Conservation (phyloP, 2,797 vertebrate genomes). For the Aplochiton taeniatus region DNA sequence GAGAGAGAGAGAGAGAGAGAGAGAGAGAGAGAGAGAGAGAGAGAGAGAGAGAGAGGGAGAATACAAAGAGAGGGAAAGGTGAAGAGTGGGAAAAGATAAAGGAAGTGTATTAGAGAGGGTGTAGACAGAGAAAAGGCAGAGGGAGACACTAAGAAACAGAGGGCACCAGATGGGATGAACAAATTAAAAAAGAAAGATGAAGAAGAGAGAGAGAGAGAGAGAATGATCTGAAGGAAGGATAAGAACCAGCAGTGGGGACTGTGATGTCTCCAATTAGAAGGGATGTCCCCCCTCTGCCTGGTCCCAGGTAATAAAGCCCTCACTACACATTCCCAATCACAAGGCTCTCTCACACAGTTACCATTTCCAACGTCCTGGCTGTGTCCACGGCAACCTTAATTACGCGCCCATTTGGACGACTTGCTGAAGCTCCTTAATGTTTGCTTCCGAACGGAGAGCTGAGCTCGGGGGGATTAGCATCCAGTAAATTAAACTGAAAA, state of each 20-base stretch:
- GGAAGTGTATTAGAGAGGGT: not conserved
- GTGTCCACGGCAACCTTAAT: slow-evolving; percentile 98
- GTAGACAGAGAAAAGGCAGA: slow-evolving; percentile 74
- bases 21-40: slow-evolving; percentile 32
- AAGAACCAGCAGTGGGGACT: slow-evolving; percentile 97
- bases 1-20: slow-evolving; percentile 77
- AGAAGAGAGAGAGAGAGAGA: slow-evolving; percentile 31
- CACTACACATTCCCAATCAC: slow-evolving; percentile 99
- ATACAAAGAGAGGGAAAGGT: slow-evolving; percentile 64
- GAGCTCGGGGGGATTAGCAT: slow-evolving; percentile 84
- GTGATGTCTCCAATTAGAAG: slow-evolving; percentile 99
- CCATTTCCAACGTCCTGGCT: slow-evolving; percentile 99
- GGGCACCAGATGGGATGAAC: too few relatives aligned
- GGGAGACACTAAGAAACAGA: slow-evolving; percentile 41
- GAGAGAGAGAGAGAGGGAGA: slow-evolving; percentile 53
- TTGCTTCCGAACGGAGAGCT: slow-evolving; percentile 94
- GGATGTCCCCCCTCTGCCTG: slow-evolving; percentile 96
- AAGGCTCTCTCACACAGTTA: slow-evolving; percentile 96
- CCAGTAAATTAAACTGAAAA: slow-evolving; percentile 87
- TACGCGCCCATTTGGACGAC: slow-evolving; percentile 96
- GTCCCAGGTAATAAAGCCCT: slow-evolving; percentile 98
- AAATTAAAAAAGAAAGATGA: slow-evolving; percentile 82
- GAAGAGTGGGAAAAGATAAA: slow-evolving; percentile 86
- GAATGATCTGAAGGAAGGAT: slow-evolving; percentile 86
- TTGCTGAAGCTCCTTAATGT: slow-evolving; percentile 95